Evolutionary conservation across 2,797 vertebrate genomes (phyloP).

Genomic region (Rousettus madagascariensis): DNA sequence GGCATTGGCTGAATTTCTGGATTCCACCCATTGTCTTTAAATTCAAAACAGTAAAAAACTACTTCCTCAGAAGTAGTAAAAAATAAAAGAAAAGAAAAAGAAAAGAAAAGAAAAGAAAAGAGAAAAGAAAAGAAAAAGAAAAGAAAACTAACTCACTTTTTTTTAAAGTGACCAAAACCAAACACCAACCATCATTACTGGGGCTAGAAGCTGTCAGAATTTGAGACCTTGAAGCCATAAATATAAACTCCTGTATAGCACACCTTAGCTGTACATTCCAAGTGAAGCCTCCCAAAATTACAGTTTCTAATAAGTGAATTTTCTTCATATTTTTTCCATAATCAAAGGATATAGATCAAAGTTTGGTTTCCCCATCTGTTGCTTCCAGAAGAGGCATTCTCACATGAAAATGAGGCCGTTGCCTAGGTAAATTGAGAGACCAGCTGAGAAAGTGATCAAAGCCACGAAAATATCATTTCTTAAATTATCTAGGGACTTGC

Average conservation of each 20-base stretch:
- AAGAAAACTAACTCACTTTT: slow-evolving; percentile 25
- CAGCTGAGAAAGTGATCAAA: slow-evolving; percentile 5
- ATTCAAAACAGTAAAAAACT: slow-evolving; percentile 67
- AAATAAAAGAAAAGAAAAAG: neutral
- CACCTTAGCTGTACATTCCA: neutral
- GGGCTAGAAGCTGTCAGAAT: neutral
- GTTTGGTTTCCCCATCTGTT: neutral
- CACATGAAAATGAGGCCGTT: neutral
- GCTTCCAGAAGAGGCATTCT: neutral
- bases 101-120: neutral
- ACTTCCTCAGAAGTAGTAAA: slow-evolving; percentile 56
- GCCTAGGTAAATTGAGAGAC: neutral
- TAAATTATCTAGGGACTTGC: neutral
- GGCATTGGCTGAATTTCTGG: slow-evolving; percentile 62
- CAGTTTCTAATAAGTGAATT: neutral
- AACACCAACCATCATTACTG: neutral
- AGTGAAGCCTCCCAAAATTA: neutral
- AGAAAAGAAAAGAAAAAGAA: neutral
- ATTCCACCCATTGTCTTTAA: slow-evolving; percentile 75
- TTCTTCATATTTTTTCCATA: neutral
- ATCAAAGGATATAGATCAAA: slow-evolving; percentile 34
- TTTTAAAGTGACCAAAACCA: slow-evolving; percentile 33
- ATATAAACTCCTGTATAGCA: neutral
- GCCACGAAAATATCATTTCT: neutral
- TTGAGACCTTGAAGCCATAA: neutral